Evolutionary conservation across 2,113 vertebrate genomes (phyloP).

Genomic region (Picathartes gymnocephalus): DNA sequence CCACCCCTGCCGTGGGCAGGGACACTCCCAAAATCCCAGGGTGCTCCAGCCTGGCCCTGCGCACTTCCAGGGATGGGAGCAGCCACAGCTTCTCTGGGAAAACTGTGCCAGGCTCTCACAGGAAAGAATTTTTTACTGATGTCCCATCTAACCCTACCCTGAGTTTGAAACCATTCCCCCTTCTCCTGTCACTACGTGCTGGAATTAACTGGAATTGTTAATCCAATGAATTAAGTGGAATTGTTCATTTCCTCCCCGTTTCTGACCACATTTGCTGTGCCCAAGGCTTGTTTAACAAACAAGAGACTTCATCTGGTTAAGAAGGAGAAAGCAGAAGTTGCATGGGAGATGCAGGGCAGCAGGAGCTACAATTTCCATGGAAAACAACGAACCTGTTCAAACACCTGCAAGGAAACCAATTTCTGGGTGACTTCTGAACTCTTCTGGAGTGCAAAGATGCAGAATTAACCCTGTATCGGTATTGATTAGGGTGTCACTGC

Average conservation of each 20-base stretch:
- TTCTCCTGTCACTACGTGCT: neutral
- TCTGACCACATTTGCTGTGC: neutral
- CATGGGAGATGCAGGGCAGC: neutral
- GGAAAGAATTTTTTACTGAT: neutral
- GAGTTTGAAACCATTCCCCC: neutral
- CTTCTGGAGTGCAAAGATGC: accelerated
- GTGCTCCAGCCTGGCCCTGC: accelerated
- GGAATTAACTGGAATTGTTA: neutral
- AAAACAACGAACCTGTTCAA: neutral
- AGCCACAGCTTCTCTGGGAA: neutral
- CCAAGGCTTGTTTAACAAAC: neutral
- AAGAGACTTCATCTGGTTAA: neutral
- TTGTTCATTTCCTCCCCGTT: neutral
- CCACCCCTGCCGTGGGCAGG: neutral
- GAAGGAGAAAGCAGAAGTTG: neutral
- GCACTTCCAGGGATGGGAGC: neutral
- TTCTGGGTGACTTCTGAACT: accelerated
- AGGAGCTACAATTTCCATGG: neutral
- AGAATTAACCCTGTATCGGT: neutral
- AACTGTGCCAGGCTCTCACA: too few species aligned
- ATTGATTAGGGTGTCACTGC: accelerated
- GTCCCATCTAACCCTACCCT: neutral
- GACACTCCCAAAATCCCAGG: accelerated
- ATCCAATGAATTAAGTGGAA: accelerated
- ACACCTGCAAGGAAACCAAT: neutral